Evolutionary conservation across 2,888 invertebrate species (phyloP).

Genomic region (Drosophila diplacantha): DNA sequence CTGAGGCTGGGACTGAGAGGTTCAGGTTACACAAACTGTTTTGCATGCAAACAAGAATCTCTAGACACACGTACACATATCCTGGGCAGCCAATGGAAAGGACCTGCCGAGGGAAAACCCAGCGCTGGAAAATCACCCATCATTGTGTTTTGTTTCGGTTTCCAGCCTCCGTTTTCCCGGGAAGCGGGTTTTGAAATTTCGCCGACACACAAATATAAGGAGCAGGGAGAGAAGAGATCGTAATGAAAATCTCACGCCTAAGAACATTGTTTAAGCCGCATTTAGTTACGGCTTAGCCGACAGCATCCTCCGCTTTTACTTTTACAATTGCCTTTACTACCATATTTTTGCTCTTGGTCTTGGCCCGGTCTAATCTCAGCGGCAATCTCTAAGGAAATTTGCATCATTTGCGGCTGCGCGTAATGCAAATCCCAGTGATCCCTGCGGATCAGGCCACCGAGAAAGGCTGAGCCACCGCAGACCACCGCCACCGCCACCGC

Average conservation of each 20-base stretch:
- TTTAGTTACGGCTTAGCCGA: conserved; percentile 63
- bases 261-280: conserved; percentile 66
- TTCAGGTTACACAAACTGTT: conserved; percentile 61
- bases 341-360: not conserved
- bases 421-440: conserved; percentile 56
- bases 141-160: conserved; percentile 35
- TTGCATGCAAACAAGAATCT: conserved; percentile 61
- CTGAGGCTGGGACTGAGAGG: not conserved
- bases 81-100: conserved; percentile 44
- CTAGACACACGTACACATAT: conserved; percentile 36
- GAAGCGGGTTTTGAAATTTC: conserved; percentile 61
- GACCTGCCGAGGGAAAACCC: conserved; percentile 27
- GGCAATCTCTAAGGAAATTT: conserved; percentile 65
- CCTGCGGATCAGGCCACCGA: conserved; percentile 29
- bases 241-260: conserved; percentile 68
- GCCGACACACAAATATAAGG: conserved; percentile 51
- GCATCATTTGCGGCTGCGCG: conserved; percentile 65
- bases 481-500: conserved; percentile 8
- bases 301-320: conserved; percentile 8
- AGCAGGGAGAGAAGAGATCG: conserved; percentile 3
- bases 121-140: conserved; percentile 16
- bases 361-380: conserved; percentile 54
- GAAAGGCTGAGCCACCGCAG: conserved; percentile 16
- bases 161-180: conserved; percentile 40
- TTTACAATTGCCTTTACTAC: not conserved